These are phyloP conservation scores for Psophia crepitans DNA, from an alignment of 2,113 vertebrate genomes.

Conservation along the genomic window DNA sequence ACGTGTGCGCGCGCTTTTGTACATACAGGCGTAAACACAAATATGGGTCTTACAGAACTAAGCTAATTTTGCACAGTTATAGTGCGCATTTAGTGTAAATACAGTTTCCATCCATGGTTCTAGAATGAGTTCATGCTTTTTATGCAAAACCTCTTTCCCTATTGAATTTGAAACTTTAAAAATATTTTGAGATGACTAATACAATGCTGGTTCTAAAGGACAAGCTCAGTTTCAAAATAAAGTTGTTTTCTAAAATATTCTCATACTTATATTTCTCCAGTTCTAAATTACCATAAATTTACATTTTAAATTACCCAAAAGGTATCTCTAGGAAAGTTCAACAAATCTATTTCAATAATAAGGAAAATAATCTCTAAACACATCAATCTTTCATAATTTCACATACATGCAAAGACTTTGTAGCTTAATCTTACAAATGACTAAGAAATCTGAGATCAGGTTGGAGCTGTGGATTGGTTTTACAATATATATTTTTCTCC, in stretches of 20 bases:
- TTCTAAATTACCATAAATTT: background rate
- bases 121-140: background rate
- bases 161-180: background rate
- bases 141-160: background rate
- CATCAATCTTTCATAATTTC: background rate
- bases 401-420: background rate
- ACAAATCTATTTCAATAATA: background rate
- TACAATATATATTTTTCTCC: background rate
- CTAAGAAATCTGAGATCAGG: background rate
- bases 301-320: background rate
- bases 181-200: background rate
- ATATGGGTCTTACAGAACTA: background rate
- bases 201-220: background rate
- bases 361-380: background rate
- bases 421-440: background rate
- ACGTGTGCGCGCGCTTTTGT: background rate
- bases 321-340: background rate
- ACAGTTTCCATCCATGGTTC: background rate
- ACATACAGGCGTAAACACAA: background rate
- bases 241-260: background rate
- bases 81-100: background rate
- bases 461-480: background rate
- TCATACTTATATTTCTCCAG: background rate
- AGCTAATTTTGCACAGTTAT: background rate
- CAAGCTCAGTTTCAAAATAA: background rate